phyloP scores from a whole-genome alignment of 2,113 vertebrate species.

The Prietella phreatophila region DNA sequence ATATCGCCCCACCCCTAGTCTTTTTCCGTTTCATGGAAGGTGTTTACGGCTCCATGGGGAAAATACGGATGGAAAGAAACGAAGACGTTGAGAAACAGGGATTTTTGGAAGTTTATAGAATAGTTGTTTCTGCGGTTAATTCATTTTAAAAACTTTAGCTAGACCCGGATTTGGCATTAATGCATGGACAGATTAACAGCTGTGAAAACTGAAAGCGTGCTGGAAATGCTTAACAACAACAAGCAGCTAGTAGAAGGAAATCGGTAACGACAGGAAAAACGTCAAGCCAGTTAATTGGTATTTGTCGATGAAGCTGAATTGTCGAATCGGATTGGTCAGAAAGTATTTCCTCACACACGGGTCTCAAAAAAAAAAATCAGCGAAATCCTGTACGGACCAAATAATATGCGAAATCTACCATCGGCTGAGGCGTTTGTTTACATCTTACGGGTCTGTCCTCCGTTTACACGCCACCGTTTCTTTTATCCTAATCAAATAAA shows the following conservation, averaged over 20 bases:
- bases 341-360: too few relatives aligned
- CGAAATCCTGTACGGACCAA: too few relatives aligned
- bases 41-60: neutral
- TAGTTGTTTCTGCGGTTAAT: neutral
- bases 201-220: neutral
- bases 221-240: too few relatives aligned
- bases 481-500: neutral
- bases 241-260: neutral
- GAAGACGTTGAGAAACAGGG: neutral
- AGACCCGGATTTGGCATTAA: neutral
- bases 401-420: too few relatives aligned
- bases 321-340: neutral
- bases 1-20: neutral
- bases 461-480: neutral
- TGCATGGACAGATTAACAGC: neutral
- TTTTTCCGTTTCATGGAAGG: neutral
- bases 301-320: neutral
- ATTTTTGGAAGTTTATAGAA: neutral
- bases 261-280: neutral
- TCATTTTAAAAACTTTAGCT: neutral
- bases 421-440: too few relatives aligned
- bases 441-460: too few relatives aligned
- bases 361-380: too few relatives aligned
- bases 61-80: neutral
- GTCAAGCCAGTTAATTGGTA: too few relatives aligned